phyloP scores from a whole-genome alignment of 2,888 invertebrate genomes.

The Spilarctia lutea region DNA sequence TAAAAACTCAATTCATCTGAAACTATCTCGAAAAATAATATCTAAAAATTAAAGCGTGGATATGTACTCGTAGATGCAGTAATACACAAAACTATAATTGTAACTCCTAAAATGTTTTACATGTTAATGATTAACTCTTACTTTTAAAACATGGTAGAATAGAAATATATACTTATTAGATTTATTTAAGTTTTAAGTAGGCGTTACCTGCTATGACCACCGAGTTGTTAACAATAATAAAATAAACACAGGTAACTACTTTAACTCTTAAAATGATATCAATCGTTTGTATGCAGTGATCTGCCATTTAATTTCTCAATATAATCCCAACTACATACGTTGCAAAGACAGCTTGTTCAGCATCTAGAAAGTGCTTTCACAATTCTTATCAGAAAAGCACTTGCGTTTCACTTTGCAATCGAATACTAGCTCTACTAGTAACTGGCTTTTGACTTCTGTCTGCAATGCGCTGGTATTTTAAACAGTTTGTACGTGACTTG shows the following conservation, averaged over 20 bases:
- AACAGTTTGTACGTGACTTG: slow-evolving; percentile 12
- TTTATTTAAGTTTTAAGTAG: too few species aligned
- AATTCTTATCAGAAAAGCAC: slow-evolving; percentile 17
- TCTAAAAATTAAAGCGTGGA: too few species aligned
- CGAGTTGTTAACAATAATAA: too few species aligned
- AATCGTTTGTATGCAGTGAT: neutral
- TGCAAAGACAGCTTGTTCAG: neutral
- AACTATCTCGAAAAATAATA: too few species aligned
- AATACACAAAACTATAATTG: too few species aligned
- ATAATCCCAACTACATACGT: neutral
- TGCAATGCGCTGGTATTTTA: slow-evolving; percentile 15
- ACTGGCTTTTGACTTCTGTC: slow-evolving; percentile 11
- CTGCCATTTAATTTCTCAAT: neutral
- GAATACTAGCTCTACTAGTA: slow-evolving; percentile 8
- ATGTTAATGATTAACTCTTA: too few species aligned
- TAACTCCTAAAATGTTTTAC: too few species aligned
- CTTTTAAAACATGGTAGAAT: too few species aligned
- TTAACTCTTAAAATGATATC: neutral
- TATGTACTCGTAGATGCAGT: too few species aligned
- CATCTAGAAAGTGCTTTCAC: slow-evolving; percentile 8
- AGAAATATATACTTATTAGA: too few species aligned
- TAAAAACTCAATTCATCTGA: too few species aligned
- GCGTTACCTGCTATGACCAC: too few species aligned
- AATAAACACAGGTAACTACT: neutral
- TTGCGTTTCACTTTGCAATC: slow-evolving; percentile 9